Evolutionary conservation across 2,113 vertebrate genomes (phyloP), one percentile per base, ranked within the genome.

Genomic region (Potamarius usumacintae): DNA sequence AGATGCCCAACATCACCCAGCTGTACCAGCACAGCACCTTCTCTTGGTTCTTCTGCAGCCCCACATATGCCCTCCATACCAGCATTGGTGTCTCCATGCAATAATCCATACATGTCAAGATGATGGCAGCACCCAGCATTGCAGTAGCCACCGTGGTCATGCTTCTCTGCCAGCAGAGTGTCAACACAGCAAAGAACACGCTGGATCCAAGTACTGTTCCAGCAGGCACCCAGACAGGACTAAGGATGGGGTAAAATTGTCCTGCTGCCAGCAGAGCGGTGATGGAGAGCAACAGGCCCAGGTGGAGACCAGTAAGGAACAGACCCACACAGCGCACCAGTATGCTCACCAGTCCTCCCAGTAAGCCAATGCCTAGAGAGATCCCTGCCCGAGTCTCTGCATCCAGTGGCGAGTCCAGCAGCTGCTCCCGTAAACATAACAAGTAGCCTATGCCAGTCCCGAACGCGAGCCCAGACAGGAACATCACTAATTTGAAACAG

Each of bases 401-500:
- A 62, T 95, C 95, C 93, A 98, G 91, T 87, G 95, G 93, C 0
- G 92, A 91, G 82, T 94, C 94, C 90, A 96, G 85, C 27, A 93
- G 90, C 0, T 93, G 92, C 84, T 97, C 96, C 82, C 94, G 94
- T 85, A 97, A 94, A 94, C 96, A 96, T 30, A 97, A 89, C 57
- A 96, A 91, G 89, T 97, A 96, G 74, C 96, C 94, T 25, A 96
- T 92, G 15, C 91, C 92, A 0, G 96, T 95, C 87, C 97, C 96
- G 4, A 95, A 94, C 87, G 95, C 90, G 91, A 97, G 96, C 42
- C 97, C 97, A 0, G 96, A 97, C 60, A 98, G 94, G 94, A 97
- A 98, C 96, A 97, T 96, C 85, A 96, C 95, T 88, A 96, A 95
- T 93, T 95, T 97, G 92, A 97, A 97, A 92, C 96, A 98, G 90